Conservation (phyloP, 2,797 vertebrate genomes). For the Karalla daura region DNA sequence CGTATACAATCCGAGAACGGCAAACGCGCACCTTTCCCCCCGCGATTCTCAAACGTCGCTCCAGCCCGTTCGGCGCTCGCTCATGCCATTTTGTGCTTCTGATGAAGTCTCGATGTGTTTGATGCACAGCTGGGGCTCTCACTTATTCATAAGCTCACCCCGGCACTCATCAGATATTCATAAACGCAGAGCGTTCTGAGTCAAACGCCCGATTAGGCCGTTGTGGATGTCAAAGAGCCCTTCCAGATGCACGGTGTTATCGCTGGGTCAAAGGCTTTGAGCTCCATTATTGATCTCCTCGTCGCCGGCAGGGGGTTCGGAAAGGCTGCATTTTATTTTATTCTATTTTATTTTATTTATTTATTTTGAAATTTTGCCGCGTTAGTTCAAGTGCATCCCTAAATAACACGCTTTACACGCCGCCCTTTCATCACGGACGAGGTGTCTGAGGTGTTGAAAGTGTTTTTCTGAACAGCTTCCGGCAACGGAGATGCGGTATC, state of each 20-base stretch:
- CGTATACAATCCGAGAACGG: neutral
- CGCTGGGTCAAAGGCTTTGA: slow-evolving; percentile 53
- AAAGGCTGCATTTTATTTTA: neutral
- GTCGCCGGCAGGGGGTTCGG: neutral
- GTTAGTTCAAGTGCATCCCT: slow-evolving; percentile 58
- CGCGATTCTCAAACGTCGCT: neutral
- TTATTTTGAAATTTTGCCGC: slow-evolving; percentile 45
- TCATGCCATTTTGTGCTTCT: slow-evolving; percentile 1
- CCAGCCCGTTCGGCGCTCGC: neutral
- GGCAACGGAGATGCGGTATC: slow-evolving; percentile 58
- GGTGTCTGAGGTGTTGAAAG: slow-evolving; percentile 41
- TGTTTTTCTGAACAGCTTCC: slow-evolving; percentile 38
- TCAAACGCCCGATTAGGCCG: slow-evolving; percentile 69
- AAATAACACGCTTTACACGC: slow-evolving; percentile 46
- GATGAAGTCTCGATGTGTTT: slow-evolving; percentile 52
- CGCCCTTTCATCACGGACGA: slow-evolving; percentile 57
- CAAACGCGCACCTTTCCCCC: neutral
- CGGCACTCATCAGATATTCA: slow-evolving; percentile 72
- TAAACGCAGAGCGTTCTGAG: slow-evolving; percentile 69
- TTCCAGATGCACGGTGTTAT: slow-evolving; percentile 48
- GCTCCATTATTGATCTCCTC: slow-evolving; percentile 62
- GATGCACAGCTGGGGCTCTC: slow-evolving; percentile 69
- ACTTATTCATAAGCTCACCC: slow-evolving; percentile 77
- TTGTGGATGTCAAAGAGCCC: slow-evolving; percentile 58
- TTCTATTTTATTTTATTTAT: too few species aligned